A percentile compares a stretch with the other conserved stretches of the same genome.
phyloP scores from a whole-genome alignment of 2,113 vertebrate species.

The Zingel zingel region DNA sequence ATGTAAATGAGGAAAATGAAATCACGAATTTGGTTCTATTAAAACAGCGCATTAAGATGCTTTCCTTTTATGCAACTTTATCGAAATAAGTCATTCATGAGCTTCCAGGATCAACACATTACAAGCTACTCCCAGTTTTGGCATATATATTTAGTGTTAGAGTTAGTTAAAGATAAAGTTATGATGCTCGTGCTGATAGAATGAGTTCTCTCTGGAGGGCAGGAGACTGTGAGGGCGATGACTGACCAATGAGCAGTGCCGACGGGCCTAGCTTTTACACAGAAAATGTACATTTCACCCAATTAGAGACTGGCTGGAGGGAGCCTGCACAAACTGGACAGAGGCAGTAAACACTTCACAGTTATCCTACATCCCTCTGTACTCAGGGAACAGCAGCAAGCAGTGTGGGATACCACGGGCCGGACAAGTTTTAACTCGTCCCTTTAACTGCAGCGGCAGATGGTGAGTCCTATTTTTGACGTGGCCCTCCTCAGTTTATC shows the following conservation, averaged over 20 bases:
- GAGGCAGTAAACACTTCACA: neutral
- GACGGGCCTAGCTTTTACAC: neutral
- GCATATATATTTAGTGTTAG: neutral
- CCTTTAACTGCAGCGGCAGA: slow-evolving; percentile 75
- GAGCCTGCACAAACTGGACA: neutral
- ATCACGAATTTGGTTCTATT: neutral
- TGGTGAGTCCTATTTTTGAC: slow-evolving; percentile 82
- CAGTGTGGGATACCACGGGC: neutral
- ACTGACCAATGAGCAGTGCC: slow-evolving; percentile 9
- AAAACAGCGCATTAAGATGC: neutral
- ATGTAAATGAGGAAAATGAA: neutral
- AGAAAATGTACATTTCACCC: slow-evolving; percentile 1
- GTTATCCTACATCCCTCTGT: neutral
- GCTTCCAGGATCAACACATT: neutral
- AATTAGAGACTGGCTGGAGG: slow-evolving; percentile 29
- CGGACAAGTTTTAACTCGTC: neutral
- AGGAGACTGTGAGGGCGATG: neutral
- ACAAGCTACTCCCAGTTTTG: neutral
- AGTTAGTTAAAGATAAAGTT: neutral
- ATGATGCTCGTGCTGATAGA: neutral
- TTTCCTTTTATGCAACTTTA: neutral
- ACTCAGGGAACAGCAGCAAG: neutral
- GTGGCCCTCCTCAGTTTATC: slow-evolving; percentile 21
- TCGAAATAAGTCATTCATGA: neutral
- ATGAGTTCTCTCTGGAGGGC: neutral